These are phyloP conservation scores for Rhynchomys soricoides DNA, from an alignment of 2,113 vertebrate genomes.

Conservation along the genomic window DNA sequence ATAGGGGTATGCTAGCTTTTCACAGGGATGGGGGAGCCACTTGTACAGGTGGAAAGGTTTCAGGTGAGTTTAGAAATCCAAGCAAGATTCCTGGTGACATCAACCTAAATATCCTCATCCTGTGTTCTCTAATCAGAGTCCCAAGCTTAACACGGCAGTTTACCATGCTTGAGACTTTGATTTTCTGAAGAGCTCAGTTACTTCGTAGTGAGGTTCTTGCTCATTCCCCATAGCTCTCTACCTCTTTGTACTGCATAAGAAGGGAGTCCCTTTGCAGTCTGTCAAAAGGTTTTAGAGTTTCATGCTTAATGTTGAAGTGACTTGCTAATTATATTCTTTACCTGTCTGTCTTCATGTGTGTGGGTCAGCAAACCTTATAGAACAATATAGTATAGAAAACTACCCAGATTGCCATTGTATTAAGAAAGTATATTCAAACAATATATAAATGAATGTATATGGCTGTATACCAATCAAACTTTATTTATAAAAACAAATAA, in stretches of 20 bases:
- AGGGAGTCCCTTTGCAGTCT: background rate
- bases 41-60: background rate
- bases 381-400: background rate
- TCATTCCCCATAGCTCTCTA: background rate
- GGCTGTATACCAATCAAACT: background rate
- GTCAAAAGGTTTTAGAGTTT: background rate
- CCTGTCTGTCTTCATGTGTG: background rate
- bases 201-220: background rate
- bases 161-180: background rate
- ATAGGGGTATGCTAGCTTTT: background rate
- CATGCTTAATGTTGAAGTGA: background rate
- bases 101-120: background rate
- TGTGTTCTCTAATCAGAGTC: background rate
- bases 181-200: background rate
- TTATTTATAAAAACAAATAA: constrained; percentile 21
- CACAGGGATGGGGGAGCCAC: background rate
- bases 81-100: background rate
- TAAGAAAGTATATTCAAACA: background rate
- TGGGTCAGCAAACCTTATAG: background rate
- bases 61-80: constrained; percentile 3
- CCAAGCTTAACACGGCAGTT: background rate
- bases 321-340: background rate
- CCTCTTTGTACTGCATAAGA: background rate
- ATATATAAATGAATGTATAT: background rate
- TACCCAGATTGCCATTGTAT: background rate